Evolutionary conservation across 2,797 vertebrate species (phyloP).

Genomic region (Cyclopterus lumpus): DNA sequence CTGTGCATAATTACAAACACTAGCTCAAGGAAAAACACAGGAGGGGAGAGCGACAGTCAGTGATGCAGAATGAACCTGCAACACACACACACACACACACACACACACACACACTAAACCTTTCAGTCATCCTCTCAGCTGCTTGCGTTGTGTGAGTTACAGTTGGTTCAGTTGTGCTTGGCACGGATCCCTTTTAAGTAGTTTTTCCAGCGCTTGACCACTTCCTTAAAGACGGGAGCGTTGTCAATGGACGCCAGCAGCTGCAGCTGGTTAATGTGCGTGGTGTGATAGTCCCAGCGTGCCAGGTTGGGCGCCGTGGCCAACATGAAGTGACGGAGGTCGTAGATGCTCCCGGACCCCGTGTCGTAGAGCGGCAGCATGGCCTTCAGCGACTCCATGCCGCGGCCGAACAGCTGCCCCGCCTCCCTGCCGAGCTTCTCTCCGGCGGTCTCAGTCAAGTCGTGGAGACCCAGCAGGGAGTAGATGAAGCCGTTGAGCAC

Average conservation of each 20-base stretch:
- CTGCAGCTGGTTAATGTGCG: constrained; percentile 99
- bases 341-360: constrained; percentile 97
- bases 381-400: constrained; percentile 95
- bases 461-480: constrained; percentile 93
- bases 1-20: constrained; percentile 80
- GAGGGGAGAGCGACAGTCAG: constrained; percentile 69
- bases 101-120: constrained; percentile 14
- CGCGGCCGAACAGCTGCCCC: constrained; percentile 87
- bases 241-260: constrained; percentile 92
- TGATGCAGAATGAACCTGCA: constrained; percentile 70
- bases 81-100: constrained; percentile 25
- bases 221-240: constrained; percentile 92
- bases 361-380: constrained; percentile 98
- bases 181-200: constrained; percentile 95
- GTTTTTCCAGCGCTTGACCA: constrained; percentile 94
- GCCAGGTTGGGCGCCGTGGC: constrained; percentile 96
- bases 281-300: constrained; percentile 99
- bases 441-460: constrained; percentile 93
- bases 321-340: constrained; percentile 96
- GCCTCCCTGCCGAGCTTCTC: constrained; percentile 91
- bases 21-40: constrained; percentile 58
- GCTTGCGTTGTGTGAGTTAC: constrained; percentile 4
- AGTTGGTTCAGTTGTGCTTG: constrained; percentile 94
- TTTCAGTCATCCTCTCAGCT: constrained; percentile 12
- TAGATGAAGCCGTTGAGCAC: constrained; percentile 99